These are phyloP conservation scores for Sycon ciliatum DNA, from an alignment of 37 sponge, comb jelly and placozoan genomes.

Conservation along the genomic window DNA sequence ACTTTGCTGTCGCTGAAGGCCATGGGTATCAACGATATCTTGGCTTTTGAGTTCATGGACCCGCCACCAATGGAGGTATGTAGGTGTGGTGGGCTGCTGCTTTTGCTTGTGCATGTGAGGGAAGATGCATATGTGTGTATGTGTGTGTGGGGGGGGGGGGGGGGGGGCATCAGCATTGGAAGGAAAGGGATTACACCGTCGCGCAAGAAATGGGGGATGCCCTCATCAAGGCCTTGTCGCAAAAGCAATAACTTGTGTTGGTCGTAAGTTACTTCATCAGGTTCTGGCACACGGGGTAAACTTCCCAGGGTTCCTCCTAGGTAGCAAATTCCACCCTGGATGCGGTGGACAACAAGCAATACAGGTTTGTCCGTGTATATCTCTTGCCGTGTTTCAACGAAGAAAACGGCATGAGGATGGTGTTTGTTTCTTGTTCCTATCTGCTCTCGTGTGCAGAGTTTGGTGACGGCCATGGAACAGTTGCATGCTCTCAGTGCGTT, in stretches of 20 bases:
- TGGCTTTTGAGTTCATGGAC: constrained; percentile 98
- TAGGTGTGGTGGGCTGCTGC: background rate
- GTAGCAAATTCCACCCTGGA: no score
- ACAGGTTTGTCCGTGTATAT: background rate
- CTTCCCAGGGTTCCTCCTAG: no score
- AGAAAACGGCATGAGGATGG: background rate
- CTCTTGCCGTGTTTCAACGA: background rate
- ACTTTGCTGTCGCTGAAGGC: constrained; percentile 86
- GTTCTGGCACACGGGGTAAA: no score
- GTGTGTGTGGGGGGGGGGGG: no score
- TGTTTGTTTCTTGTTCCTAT: background rate
- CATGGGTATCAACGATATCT: constrained; percentile 93
- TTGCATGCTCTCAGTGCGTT: constrained; percentile 86
- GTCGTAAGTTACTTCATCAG: no score
- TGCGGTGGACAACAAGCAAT: no score
- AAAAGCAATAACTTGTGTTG: no score
- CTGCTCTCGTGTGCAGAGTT: constrained; percentile 31
- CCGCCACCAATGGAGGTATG: constrained; percentile 87
- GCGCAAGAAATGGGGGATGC: no score
- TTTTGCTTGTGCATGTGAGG: background rate
- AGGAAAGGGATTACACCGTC: no score
- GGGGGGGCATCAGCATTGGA: no score
- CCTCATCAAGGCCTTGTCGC: no score
- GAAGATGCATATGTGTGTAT: background rate
- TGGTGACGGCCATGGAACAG: constrained; percentile 94